These are phyloP conservation scores for Odocoileus virginianus DNA, from an alignment of 2,113 vertebrate genomes.

Conservation along the genomic window DNA sequence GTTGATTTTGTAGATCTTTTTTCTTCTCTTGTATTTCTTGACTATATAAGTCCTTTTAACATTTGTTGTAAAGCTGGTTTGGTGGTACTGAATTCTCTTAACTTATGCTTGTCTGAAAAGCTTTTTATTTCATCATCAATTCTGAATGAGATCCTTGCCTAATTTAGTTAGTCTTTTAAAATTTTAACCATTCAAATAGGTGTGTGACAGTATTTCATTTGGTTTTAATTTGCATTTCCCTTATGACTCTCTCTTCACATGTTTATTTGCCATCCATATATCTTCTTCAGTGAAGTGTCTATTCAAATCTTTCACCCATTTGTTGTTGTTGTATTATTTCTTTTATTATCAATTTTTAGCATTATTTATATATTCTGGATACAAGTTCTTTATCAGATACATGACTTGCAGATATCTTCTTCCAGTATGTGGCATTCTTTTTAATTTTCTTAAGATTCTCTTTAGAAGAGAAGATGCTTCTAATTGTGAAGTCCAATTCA, in stretches of 20 bases:
- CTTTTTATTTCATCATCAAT: neutral
- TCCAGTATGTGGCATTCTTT: neutral
- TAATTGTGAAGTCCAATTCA: neutral
- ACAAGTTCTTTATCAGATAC: neutral
- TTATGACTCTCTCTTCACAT: neutral
- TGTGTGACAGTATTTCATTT: neutral
- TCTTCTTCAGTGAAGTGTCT: neutral
- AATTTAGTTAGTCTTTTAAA: neutral
- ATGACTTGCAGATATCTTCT: neutral
- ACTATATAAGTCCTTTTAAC: neutral
- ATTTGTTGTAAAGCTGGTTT: neutral
- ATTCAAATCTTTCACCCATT: neutral
- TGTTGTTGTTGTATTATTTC: neutral
- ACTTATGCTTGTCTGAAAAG: neutral
- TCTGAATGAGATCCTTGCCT: neutral
- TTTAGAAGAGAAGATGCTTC: neutral
- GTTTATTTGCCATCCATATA: neutral
- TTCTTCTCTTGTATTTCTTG: neutral
- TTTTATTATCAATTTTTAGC: neutral
- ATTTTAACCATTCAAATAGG: neutral
- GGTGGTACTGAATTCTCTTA: neutral
- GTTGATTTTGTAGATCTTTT: neutral
- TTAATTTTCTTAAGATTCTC: neutral
- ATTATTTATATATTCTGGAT: neutral
- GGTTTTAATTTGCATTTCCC: neutral